A percentile compares a stretch with the other conserved stretches of the same genome.
Conservation (phyloP, 2,113 vertebrate species). For the Trematocara zebra region DNA sequence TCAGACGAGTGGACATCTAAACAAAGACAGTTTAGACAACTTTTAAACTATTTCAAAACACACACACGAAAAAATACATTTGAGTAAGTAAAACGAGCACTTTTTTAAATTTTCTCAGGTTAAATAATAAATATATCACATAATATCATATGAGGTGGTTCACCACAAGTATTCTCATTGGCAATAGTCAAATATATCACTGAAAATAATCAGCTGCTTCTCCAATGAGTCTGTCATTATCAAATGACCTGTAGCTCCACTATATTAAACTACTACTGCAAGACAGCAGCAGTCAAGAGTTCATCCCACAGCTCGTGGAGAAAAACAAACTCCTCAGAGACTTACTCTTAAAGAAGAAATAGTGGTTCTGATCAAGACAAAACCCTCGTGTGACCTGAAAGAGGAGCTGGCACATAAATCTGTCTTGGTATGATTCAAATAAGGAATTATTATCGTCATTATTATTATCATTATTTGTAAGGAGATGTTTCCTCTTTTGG, state of each 20-base stretch:
- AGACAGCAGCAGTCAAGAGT: not conserved
- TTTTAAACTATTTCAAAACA: not conserved
- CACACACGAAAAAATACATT: not conserved
- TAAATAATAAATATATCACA: not conserved
- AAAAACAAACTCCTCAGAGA: not conserved
- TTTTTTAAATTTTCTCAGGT: not conserved
- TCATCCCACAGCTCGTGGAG: not conserved
- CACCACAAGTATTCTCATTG: not conserved
- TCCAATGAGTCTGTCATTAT: not conserved
- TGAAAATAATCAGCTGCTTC: not conserved
- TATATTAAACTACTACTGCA: not conserved
- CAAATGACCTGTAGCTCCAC: not conserved
- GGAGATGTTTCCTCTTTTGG: not conserved
- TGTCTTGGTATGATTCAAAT: not conserved
- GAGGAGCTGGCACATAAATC: not conserved
- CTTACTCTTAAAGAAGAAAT: not conserved
- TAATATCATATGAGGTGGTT: not conserved
- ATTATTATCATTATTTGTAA: not conserved
- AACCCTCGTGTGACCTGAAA: not conserved
- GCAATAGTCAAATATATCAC: not conserved
- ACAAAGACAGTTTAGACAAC: not conserved
- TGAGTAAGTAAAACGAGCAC: not conserved
- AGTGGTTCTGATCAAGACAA: not conserved
- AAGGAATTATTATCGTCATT: not conserved
- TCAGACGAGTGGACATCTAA: conserved; percentile 80